These are phyloP conservation scores for Lasioglossum albipes DNA, from an alignment of 1,140 invertebrate species.

Conservation along the genomic window DNA sequence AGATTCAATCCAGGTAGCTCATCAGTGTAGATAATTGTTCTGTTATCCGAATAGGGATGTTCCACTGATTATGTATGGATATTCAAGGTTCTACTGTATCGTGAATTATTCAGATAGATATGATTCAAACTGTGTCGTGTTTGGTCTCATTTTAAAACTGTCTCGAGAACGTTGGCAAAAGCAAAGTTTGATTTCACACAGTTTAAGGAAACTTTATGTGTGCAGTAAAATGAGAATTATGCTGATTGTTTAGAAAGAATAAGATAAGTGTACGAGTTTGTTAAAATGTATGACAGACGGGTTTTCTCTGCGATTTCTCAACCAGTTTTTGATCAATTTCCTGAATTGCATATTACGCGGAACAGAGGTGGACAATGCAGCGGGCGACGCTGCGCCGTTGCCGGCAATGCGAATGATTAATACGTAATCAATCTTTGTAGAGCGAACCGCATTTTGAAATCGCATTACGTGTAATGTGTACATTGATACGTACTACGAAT, in stretches of 20 bases:
- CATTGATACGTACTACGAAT: conserved; percentile 34
- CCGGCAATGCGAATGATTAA: conserved; percentile 24
- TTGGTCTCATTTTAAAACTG: too few species aligned
- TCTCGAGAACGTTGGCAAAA: too few species aligned
- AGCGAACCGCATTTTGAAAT: conserved; percentile 39
- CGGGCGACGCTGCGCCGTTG: neutral
- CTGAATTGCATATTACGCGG: conserved; percentile 9
- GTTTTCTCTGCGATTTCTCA: neutral
- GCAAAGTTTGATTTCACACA: too few species aligned
- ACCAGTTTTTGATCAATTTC: conserved; percentile 2
- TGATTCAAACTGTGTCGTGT: too few species aligned
- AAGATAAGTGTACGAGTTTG: neutral
- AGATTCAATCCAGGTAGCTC: too few species aligned
- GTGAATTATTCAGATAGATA: too few species aligned
- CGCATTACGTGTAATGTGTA: conserved; percentile 37
- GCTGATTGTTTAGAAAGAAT: neutral
- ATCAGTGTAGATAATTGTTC: too few species aligned
- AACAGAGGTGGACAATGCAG: neutral
- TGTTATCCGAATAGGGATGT: too few species aligned
- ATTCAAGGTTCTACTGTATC: too few species aligned
- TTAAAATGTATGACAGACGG: neutral
- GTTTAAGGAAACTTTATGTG: too few species aligned
- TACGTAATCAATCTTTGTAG: conserved; percentile 40
- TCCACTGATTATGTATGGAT: too few species aligned
- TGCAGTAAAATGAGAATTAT: too few species aligned